Percentiles rank a stretch among this genome's conserved stretches.
Conservation (phyloP, 2,797 vertebrate genomes). For the Corythornis leucogaster region DNA sequence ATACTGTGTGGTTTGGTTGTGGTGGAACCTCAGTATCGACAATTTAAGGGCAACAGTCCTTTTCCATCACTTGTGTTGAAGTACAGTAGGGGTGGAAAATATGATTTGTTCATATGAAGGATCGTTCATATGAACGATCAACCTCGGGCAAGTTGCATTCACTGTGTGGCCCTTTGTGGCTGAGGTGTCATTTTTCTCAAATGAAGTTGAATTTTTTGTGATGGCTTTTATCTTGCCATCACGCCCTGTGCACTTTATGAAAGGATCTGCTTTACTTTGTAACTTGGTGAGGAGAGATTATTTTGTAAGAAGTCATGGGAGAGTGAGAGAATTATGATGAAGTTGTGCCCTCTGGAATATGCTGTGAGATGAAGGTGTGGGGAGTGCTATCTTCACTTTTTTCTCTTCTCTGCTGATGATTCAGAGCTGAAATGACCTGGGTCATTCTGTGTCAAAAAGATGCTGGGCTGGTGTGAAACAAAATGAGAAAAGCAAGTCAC, state of each 20-base stretch:
- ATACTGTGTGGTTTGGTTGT: neutral
- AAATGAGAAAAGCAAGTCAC: constrained; percentile 43
- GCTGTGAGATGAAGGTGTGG: constrained; percentile 19
- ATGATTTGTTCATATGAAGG: neutral
- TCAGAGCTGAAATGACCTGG: constrained; percentile 62
- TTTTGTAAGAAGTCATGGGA: constrained; percentile 73
- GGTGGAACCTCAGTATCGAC: neutral
- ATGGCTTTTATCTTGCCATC: constrained; percentile 73
- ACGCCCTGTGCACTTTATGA: neutral
- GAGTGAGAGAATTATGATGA: constrained; percentile 42
- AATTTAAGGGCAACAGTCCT: neutral
- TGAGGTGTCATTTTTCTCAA: constrained; percentile 69
- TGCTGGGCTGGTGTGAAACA: constrained; percentile 52
- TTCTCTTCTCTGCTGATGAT: constrained; percentile 57
- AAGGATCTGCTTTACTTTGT: constrained; percentile 59
- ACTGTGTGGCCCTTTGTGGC: constrained; percentile 26
- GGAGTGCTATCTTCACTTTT: constrained; percentile 33
- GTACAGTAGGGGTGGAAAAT: neutral
- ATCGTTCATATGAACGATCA: neutral
- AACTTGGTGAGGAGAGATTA: constrained; percentile 44
- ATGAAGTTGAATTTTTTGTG: constrained; percentile 66
- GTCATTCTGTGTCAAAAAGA: constrained; percentile 51
- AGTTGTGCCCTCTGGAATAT: constrained; percentile 18
- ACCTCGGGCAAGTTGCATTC: neutral
- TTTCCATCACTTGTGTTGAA: neutral